phyloP scores from a whole-genome alignment of 2,113 vertebrate species.

The Bos indicus region DNA sequence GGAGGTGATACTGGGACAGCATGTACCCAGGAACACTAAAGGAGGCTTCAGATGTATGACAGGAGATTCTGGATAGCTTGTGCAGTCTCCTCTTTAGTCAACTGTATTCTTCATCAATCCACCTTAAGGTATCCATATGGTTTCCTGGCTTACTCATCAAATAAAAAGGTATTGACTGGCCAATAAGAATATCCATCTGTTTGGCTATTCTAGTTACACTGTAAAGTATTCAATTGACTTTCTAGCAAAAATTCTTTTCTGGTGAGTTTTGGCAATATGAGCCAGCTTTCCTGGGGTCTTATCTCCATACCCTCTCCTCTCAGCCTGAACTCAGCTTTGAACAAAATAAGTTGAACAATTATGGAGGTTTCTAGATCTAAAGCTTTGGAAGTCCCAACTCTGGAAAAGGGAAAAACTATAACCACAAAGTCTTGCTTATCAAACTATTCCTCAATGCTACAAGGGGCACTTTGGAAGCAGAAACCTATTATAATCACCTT shows the following conservation, averaged over 20 bases:
- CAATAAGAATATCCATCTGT: not conserved
- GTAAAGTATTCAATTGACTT: not conserved
- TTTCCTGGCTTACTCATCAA: not conserved
- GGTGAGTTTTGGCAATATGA: not conserved
- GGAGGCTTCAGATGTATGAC: not conserved
- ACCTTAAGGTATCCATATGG: not conserved
- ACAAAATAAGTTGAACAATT: not conserved
- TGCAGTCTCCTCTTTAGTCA: not conserved
- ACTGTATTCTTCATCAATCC: not conserved
- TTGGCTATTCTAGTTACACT: not conserved
- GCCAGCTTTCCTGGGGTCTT: not conserved
- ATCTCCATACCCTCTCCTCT: not conserved
- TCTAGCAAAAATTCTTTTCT: not conserved
- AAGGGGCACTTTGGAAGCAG: not conserved
- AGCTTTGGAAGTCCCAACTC: not conserved
- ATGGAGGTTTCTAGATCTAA: not conserved
- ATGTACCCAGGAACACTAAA: not conserved
- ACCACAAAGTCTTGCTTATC: not conserved
- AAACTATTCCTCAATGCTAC: not conserved
- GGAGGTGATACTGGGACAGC: not conserved
- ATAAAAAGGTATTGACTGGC: not conserved
- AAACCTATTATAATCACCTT: not conserved
- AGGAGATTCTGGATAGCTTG: not conserved
- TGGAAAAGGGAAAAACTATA: not conserved
- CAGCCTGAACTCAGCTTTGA: not conserved